Percentiles rank a stretch among this genome's conserved stretches.
Conservation (phyloP, 2,113 vertebrate genomes). For the Gambusia affinis region DNA sequence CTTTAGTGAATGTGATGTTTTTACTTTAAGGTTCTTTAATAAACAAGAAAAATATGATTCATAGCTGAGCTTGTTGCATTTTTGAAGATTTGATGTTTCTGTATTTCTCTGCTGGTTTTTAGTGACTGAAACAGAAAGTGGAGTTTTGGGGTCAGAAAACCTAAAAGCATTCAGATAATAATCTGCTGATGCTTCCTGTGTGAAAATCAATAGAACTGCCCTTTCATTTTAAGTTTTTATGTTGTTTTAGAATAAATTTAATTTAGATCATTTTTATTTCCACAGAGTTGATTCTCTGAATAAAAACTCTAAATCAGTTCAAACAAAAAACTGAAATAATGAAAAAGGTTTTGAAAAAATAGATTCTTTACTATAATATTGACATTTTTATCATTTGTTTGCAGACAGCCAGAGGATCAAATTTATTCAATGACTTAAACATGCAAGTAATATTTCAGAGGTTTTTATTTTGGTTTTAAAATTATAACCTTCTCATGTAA, state of each 20-base stretch:
- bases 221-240: neutral
- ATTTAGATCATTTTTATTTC: neutral
- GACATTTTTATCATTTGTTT: too few species aligned
- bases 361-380: neutral
- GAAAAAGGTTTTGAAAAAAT: neutral
- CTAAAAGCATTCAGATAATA: too few species aligned
- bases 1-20: too few species aligned
- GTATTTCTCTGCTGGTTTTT: neutral
- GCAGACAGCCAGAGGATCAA: too few species aligned
- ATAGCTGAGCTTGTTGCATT: too few species aligned
- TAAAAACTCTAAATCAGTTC: neutral
- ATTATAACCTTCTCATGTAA: too few species aligned
- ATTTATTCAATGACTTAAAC: too few species aligned
- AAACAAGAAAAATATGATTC: too few species aligned
- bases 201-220: neutral
- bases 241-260: neutral
- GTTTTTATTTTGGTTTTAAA: too few species aligned
- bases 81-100: neutral
- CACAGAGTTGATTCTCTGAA: neutral
- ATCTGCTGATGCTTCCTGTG: neutral
- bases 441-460: too few species aligned
- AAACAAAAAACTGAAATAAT: neutral
- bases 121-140: neutral
- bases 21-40: too few species aligned
- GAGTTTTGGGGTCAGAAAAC: neutral